Conservation (phyloP, 1,140 invertebrate species). For the Agraylea sexmaculata region DNA sequence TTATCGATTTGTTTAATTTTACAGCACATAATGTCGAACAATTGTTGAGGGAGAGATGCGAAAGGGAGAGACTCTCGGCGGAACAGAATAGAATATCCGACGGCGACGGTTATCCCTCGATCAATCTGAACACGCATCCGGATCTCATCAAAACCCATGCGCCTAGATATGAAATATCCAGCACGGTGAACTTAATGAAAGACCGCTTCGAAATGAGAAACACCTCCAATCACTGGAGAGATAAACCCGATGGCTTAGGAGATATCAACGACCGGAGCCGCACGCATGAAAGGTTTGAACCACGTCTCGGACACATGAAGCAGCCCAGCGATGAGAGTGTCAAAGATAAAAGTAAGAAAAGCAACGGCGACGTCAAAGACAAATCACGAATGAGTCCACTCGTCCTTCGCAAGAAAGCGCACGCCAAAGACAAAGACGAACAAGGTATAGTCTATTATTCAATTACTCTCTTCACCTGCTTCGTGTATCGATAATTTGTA, state of each 20-base stretch:
- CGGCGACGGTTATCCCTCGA: slow-evolving; percentile 2
- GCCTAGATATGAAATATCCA: no score
- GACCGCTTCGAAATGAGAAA: no score
- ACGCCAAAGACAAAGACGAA: slow-evolving; percentile 20
- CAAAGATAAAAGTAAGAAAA: slow-evolving; percentile 3
- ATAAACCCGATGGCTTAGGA: no score
- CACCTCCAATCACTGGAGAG: no score
- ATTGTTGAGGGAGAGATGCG: slow-evolving; percentile 13
- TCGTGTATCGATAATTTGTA: not conserved
- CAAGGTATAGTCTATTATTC: slow-evolving; percentile 17
- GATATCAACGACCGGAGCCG: no score
- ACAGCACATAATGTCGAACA: slow-evolving; percentile 13
- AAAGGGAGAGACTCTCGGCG: slow-evolving; percentile 18
- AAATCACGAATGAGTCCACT: slow-evolving; percentile 12
- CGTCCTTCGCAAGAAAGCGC: slow-evolving; percentile 6
- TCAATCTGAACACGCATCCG: slow-evolving; percentile 11
- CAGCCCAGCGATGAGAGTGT: not conserved
- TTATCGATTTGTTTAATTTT: not conserved
- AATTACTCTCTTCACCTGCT: no score
- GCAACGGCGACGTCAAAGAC: slow-evolving; percentile 15
- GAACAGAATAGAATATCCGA: slow-evolving; percentile 7
- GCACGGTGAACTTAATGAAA: no score
- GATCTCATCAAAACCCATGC: no score
- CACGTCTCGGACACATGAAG: no score
- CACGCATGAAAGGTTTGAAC: no score